Percentiles rank a stretch among this genome's conserved stretches.
Conservation (phyloP, 2,888 invertebrate genomes). For the Aleiodes alternator region DNA sequence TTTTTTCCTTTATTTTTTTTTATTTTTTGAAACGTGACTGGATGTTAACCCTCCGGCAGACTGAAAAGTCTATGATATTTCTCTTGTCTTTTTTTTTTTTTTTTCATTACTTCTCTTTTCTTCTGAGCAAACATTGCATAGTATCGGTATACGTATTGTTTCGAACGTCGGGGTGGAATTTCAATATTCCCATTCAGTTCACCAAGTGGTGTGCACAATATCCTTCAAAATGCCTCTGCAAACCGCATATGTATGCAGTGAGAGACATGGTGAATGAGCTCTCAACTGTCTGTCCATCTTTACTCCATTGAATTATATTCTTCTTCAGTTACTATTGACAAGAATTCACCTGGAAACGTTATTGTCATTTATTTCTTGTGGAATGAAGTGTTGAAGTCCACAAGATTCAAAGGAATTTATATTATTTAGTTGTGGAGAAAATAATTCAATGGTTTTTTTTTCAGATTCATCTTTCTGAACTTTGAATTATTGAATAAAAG, state of each 20-base stretch:
- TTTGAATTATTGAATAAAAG: too few species aligned
- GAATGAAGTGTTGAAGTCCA: too few species aligned
- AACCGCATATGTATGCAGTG: not conserved
- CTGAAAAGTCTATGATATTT: constrained; percentile 3
- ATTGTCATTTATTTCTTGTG: not conserved
- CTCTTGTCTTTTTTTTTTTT: too few species aligned
- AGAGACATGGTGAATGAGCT: constrained; percentile 12
- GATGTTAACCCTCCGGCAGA: not conserved
- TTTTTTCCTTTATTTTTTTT: not conserved
- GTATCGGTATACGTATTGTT: constrained; percentile 41
- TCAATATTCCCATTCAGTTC: constrained; percentile 53
- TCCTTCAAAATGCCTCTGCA: constrained; percentile 17
- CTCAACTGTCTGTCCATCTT: constrained; percentile 8
- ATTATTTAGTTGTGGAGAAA: too few species aligned
- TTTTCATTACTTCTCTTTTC: too few species aligned
- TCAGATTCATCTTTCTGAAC: too few species aligned
- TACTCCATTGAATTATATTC: constrained; percentile 11
- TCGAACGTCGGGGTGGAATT: constrained; percentile 53
- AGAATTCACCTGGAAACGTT: not conserved
- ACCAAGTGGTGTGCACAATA: constrained; percentile 9
- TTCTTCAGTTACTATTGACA: not conserved
- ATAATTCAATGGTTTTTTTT: too few species aligned
- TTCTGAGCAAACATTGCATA: constrained; percentile 7
- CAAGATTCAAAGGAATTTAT: too few species aligned
- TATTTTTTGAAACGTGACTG: constrained; percentile 17